Percentiles rank a stretch among this genome's conserved stretches.
Evolutionary conservation across 2,888 invertebrate genomes (phyloP).

Genomic region (Melanophora roralis): DNA sequence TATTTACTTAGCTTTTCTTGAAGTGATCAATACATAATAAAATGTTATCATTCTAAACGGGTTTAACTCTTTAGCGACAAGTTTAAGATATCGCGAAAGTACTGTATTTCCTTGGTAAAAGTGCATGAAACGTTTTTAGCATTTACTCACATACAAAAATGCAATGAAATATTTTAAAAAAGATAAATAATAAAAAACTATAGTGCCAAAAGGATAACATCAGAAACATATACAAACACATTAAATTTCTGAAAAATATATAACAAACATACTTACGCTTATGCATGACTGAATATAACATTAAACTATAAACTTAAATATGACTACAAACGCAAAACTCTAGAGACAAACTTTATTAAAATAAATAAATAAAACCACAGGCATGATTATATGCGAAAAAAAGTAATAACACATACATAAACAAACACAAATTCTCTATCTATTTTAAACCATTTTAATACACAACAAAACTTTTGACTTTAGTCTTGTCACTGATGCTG

Average conservation of each 20-base stretch:
- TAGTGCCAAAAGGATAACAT: slow-evolving; percentile 40
- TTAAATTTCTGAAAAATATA: neutral
- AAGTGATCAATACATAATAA: too few species aligned
- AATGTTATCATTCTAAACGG: too few species aligned
- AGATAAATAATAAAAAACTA: slow-evolving; percentile 2
- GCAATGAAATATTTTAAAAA: neutral
- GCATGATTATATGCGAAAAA: slow-evolving; percentile 55
- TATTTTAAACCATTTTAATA: slow-evolving; percentile 31
- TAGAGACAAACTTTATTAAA: slow-evolving; percentile 58
- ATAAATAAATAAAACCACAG: slow-evolving; percentile 62
- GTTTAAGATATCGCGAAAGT: too few species aligned
- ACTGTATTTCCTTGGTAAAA: slow-evolving; percentile 6
- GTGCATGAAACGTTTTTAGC: neutral
- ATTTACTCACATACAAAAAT: neutral
- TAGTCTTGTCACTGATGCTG: neutral
- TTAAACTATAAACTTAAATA: slow-evolving; percentile 28
- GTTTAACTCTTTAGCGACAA: too few species aligned
- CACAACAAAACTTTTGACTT: slow-evolving; percentile 15
- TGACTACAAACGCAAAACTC: slow-evolving; percentile 39
- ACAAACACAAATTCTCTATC: slow-evolving; percentile 8
- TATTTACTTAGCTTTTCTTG: too few species aligned
- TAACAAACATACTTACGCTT: neutral
- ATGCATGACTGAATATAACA: slow-evolving; percentile 17
- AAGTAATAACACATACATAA: neutral
- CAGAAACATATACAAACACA: slow-evolving; percentile 13